phyloP scores from a whole-genome alignment of 1,140 invertebrate species.

The Zophobas morio region DNA sequence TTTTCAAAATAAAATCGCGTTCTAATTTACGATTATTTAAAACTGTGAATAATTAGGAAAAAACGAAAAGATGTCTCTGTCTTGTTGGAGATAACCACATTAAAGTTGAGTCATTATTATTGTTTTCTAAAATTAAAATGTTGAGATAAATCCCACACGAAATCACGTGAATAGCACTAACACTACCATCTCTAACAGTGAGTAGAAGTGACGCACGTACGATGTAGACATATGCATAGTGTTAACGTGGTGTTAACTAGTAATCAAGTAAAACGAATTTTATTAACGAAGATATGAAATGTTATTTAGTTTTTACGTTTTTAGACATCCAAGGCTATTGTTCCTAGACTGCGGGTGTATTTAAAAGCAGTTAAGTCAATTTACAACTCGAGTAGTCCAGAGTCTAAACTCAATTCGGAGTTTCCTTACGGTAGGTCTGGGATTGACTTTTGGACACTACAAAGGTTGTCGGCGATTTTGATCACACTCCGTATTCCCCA shows the following conservation, averaged over 20 bases:
- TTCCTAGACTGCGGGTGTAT: constrained; percentile 37
- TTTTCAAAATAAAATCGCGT: neutral
- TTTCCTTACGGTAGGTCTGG: constrained; percentile 32
- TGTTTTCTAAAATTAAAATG: constrained; percentile 10
- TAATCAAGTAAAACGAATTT: too few relatives aligned
- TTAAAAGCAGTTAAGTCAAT: constrained; percentile 30
- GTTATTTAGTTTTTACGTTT: constrained; percentile 22
- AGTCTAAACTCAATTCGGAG: constrained; percentile 32
- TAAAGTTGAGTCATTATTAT: constrained; percentile 7
- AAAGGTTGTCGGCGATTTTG: constrained; percentile 36
- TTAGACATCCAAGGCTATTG: constrained; percentile 10
- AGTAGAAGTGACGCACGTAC: too few relatives aligned
- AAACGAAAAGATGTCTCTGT: neutral
- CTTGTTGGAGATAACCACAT: neutral
- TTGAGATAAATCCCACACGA: neutral
- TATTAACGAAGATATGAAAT: neutral
- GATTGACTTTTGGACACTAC: constrained; percentile 35
- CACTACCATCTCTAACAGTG: too few relatives aligned
- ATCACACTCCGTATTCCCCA: neutral
- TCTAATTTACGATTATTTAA: neutral
- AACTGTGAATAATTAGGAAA: neutral
- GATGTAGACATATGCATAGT: too few relatives aligned
- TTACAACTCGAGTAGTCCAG: constrained; percentile 7
- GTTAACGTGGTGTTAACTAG: too few relatives aligned
- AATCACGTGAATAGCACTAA: neutral